phyloP scores from a whole-genome alignment of 2,113 vertebrate species.

The Calcarius ornatus region DNA sequence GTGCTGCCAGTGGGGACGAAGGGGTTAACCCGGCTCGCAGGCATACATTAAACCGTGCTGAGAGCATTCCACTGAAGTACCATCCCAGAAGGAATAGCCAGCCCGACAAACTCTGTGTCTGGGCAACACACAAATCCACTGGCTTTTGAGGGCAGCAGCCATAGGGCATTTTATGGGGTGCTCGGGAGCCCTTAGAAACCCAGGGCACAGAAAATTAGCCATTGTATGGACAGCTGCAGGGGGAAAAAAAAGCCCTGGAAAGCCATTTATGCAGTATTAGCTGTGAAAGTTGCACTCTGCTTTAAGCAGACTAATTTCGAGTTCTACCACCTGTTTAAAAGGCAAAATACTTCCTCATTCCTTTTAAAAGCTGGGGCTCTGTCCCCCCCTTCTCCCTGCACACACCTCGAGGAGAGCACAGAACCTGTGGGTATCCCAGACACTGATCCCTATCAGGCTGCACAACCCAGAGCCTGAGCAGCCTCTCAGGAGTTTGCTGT shows the following conservation, averaged over 20 bases:
- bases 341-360: background rate
- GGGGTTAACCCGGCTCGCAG: slow-evolving; percentile 15
- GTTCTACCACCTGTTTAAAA: background rate
- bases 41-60: background rate
- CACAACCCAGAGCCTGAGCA: background rate
- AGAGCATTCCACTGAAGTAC: slow-evolving; percentile 48
- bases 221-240: background rate
- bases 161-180: background rate
- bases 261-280: background rate
- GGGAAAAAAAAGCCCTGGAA: background rate
- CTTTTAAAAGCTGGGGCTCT: background rate
- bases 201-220: background rate
- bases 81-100: background rate
- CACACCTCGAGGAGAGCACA: background rate
- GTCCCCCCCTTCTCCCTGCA: background rate
- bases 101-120: background rate
- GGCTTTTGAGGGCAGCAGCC: background rate
- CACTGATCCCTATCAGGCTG: background rate
- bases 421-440: background rate
- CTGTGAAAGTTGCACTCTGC: background rate
- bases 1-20: background rate
- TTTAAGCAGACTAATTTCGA: background rate
- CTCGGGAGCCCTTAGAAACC: background rate
- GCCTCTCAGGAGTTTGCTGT: slow-evolving; percentile 27
- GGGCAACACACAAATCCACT: background rate